Conservation (phyloP, 1,140 invertebrate species). For the Drosophila micromelanica region DNA sequence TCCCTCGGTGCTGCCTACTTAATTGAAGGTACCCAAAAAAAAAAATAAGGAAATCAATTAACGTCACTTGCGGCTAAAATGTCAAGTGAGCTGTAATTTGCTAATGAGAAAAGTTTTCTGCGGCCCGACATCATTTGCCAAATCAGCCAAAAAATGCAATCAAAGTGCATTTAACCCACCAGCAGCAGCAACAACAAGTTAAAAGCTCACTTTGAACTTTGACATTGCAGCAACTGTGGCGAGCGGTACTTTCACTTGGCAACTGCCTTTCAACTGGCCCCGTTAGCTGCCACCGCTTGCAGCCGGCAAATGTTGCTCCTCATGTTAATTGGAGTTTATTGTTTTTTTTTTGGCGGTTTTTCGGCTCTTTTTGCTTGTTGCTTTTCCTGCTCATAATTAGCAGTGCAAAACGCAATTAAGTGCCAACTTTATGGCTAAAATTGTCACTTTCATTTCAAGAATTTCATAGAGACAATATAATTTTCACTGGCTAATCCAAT, state of each 20-base stretch:
- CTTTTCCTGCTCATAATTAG: slow-evolving; percentile 52
- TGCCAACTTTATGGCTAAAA: slow-evolving; percentile 22
- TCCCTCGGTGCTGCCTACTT: background rate
- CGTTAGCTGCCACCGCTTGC: slow-evolving; percentile 30
- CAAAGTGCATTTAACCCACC: slow-evolving; percentile 47
- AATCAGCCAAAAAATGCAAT: slow-evolving; percentile 60
- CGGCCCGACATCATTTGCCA: slow-evolving; percentile 44
- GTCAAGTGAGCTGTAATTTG: slow-evolving; percentile 37
- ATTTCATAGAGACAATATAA: slow-evolving; percentile 42
- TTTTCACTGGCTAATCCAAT: slow-evolving; percentile 69
- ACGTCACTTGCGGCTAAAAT: slow-evolving; percentile 27
- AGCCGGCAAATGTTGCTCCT: slow-evolving; percentile 39
- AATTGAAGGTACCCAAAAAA: background rate
- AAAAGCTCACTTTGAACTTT: slow-evolving; percentile 36
- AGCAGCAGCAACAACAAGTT: slow-evolving; percentile 32
- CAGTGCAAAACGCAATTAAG: slow-evolving; percentile 53
- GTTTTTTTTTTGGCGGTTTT: slow-evolving; percentile 8
- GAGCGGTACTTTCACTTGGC: slow-evolving; percentile 71
- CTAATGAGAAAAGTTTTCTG: slow-evolving; percentile 45
- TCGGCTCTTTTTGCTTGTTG: background rate
- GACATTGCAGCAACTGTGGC: slow-evolving; percentile 29
- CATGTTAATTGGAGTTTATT: slow-evolving; percentile 76
- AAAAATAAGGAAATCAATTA: slow-evolving; percentile 39
- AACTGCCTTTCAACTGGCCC: slow-evolving; percentile 51
- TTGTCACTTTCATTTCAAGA: slow-evolving; percentile 78